Conservation (phyloP, 2,113 vertebrate species). For the Rhabdornis inornatus region DNA sequence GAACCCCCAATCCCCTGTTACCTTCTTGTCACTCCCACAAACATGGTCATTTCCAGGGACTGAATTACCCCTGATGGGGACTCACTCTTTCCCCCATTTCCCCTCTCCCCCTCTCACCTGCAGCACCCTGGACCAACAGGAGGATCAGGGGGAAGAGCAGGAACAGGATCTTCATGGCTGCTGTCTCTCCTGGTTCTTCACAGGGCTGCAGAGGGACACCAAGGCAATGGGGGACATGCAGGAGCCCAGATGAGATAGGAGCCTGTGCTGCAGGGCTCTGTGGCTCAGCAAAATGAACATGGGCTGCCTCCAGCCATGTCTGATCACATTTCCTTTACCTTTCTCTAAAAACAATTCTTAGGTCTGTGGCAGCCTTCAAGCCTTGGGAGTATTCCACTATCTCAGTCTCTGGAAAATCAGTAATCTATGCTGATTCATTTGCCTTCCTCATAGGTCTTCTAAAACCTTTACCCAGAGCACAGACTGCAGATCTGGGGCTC, state of each 20-base stretch:
- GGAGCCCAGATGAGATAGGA: not conserved
- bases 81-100: not conserved
- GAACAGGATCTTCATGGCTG: not conserved
- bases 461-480: not conserved
- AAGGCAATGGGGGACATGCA: not conserved
- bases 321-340: not conserved
- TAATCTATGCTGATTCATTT: no score
- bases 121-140: not conserved
- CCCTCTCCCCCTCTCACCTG: not conserved
- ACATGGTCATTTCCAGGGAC: accelerated
- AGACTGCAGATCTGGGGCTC: no score
- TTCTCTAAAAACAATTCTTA: not conserved
- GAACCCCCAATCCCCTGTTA: not conserved
- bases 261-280: not conserved
- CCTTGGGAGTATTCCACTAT: not conserved
- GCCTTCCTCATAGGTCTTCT: no score
- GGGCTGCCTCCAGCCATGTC: not conserved
- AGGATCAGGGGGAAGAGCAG: not conserved
- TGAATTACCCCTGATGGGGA: not conserved
- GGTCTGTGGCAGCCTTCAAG: not conserved
- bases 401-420: not conserved
- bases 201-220: not conserved
- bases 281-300: not conserved
- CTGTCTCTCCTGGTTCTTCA: not conserved
- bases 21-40: not conserved